Percentiles rank a stretch among this genome's conserved stretches.
Evolutionary conservation across 1,140 invertebrate genomes (phyloP).

Genomic region (Aphelenchoides fujianensis): DNA sequence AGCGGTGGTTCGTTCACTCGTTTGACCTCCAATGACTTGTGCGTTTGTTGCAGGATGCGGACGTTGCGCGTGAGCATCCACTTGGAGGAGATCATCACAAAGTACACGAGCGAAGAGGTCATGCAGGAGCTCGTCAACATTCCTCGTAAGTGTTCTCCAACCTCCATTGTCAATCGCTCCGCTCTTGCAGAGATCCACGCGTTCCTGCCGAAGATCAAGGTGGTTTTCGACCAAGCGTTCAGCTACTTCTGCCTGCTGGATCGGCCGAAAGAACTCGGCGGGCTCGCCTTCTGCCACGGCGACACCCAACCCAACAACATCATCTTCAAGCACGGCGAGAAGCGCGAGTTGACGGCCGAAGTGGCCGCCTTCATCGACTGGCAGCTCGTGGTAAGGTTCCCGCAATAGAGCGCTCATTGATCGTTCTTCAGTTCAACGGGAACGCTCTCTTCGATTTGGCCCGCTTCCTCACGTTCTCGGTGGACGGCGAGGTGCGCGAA

Average conservation of each 20-base stretch:
- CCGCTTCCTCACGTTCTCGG: constrained; percentile 4
- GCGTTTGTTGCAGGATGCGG: too few species aligned
- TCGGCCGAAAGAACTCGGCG: not conserved
- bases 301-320: constrained; percentile 20
- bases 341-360: not conserved
- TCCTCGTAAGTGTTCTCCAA: too few species aligned
- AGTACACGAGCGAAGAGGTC: not conserved
- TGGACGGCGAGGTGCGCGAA: constrained; percentile 1
- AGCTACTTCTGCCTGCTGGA: not conserved
- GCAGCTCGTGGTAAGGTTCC: constrained; percentile 2
- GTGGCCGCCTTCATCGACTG: constrained; percentile 12
- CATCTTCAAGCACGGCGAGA: not conserved
- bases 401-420: not conserved
- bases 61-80: constrained; percentile 4
- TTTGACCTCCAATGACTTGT: too few species aligned
- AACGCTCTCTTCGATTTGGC: constrained; percentile 9
- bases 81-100: not conserved
- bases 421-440: not conserved
- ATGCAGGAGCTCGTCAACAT: not conserved
- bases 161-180: too few species aligned
- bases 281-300: not conserved
- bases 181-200: not conserved
- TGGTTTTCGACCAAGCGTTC: not conserved
- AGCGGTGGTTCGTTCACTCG: not conserved
- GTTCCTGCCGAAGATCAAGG: not conserved